Base-by-base conservation (phyloP, 2,113 vertebrate genomes). In the Callorhinus ursinus region DNA sequence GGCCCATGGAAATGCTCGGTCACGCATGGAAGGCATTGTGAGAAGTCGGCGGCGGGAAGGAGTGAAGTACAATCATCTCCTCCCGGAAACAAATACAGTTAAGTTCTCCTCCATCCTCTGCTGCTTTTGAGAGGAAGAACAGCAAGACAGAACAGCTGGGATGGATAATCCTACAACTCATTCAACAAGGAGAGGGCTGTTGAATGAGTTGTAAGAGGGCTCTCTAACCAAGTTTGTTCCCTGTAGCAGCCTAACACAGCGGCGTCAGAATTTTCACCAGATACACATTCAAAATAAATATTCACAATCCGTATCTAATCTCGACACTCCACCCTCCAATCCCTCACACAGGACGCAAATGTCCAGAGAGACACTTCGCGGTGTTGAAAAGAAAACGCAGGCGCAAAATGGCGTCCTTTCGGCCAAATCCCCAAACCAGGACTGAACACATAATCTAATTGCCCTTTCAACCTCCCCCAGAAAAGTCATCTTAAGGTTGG, bases 11-110 rank as follows among this genome's bases (percentile, higher is more conserved):
- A 46, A 3, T 9, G 33, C 74, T 59, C 53, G 8, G n/a, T 39
- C 59, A n/a, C 15, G 4, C 42, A 6, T 1, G 7, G 12, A 65
- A 26, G 31, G 9, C 8, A 53, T 4, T 1, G 1, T 22, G 33
- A 14, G 42, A 46, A 46, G 26, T 16, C 0, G 0, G 39, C 0
- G 42, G 19, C 39, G 15, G 19, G 31, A 74, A 49, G 19, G 26
- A 67, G 15, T 28, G 11, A 42, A 74, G 51, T 46, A 19, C 5
- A 55, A 57, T 46, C 26, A 42, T 15, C 69, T 71, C 83, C 88
- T 63, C 57, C 89, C 4, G 19, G 31, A 39, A 57, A 33, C 14
- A 65, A n/a, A 61, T 31, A 28, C 12, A 33, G 26, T n/a, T 28
- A 9, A 36, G 26, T 19, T 42, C 61, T 8, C 39, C 67, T 74